These are phyloP conservation scores for Carollia perspicillata DNA, from an alignment of 2,113 vertebrate genomes.

Conservation along the genomic window DNA sequence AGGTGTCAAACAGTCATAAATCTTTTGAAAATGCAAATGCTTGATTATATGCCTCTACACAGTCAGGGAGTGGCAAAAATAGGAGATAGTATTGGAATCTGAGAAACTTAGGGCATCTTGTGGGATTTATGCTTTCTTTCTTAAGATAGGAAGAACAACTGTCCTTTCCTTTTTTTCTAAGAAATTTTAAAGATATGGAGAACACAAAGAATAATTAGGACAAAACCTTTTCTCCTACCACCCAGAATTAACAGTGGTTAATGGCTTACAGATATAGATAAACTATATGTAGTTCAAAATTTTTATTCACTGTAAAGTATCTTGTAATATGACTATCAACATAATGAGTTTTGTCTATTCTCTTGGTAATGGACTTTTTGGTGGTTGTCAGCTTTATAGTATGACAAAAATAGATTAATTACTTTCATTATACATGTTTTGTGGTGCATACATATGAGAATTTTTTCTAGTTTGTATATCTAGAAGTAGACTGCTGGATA, in stretches of 20 bases:
- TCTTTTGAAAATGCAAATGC: not conserved
- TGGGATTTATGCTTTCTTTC: not conserved
- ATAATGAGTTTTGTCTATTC: not conserved
- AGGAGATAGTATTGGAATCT: not conserved
- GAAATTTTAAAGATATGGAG: not conserved
- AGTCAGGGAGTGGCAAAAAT: not conserved
- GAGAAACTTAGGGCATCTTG: not conserved
- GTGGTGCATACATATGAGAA: not conserved
- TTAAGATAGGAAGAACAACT: not conserved
- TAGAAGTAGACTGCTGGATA: not conserved
- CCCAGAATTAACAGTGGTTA: not conserved
- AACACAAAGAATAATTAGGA: not conserved
- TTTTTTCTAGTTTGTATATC: not conserved
- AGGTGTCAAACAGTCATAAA: not conserved
- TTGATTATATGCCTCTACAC: not conserved
- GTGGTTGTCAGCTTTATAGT: not conserved
- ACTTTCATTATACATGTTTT: not conserved
- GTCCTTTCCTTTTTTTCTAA: not conserved
- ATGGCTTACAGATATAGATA: not conserved
- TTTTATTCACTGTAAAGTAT: not conserved
- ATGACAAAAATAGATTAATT: not conserved
- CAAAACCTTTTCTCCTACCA: not conserved
- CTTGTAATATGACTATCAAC: not conserved
- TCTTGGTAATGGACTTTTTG: slow-evolving; percentile 7
- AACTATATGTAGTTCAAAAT: not conserved